Evolutionary conservation across 2,113 vertebrate species (phyloP), one percentile per base, ranked within the genome.

Genomic region (Hydrochoerus hydrochaeris): DNA sequence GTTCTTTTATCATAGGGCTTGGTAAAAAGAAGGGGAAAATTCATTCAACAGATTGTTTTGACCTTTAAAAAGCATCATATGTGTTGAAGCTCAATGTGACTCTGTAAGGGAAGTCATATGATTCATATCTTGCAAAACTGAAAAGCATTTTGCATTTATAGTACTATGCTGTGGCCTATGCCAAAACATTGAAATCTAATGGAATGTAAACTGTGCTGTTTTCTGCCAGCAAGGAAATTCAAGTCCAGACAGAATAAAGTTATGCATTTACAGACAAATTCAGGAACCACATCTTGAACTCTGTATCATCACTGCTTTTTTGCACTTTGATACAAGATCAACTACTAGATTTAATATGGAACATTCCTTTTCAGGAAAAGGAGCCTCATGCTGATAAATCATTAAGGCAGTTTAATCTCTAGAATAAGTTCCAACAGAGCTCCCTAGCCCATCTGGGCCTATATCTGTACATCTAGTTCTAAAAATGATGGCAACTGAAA

Each of bases 1-100:
- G 22, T 67, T 62, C 30, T 82, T 96, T 89, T 88, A 88, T 88
- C 95, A 46, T n/a, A 86, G n/a, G 28, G 3, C 44, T 92, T 94
- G 75, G n/a, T 91, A 19, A 63, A 93, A 44, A n/a, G 60, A 19
- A 95, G 44, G 7, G 38, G 81, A 86, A 94, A 92, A 60, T 24
- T 73, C 32, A 83, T 49, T 93, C 49, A 83, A 26, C 30, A 86
- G 46, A 90, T 86, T 82, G 88, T 58, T 58, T 92, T 83, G 87
- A 88, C 63, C 83, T 97, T 92, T 92, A 32, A 46, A 90, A 95
- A 81, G 88, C 91, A 60, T 89, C 52, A 77, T 78, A 19, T 10
- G 14, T 84, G 1, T 63, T 90, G 77, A 93, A 71, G n/a, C n/a
- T 95, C 75, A 69, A 4, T 41, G 63, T 91, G 83, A 91, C 78